Percentiles rank a stretch among this genome's conserved stretches.
Evolutionary conservation across 1,140 invertebrate genomes (phyloP).

Genomic region (Rhagoletis pomonella): DNA sequence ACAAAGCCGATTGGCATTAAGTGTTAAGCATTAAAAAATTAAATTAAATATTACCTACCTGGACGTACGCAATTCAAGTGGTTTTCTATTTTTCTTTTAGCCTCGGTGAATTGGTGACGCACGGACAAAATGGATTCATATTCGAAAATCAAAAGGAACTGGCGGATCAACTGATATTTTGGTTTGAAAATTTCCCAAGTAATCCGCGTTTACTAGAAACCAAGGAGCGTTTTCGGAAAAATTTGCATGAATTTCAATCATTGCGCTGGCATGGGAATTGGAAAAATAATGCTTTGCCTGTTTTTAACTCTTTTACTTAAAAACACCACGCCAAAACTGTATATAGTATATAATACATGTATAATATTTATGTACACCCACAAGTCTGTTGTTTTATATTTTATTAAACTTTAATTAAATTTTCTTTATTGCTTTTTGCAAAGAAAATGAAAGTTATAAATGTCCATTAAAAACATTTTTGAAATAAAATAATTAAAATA

Average conservation of each 20-base stretch:
- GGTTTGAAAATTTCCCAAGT: slow-evolving; percentile 86
- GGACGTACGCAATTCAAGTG: slow-evolving; percentile 41
- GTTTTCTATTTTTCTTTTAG: slow-evolving; percentile 78
- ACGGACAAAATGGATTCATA: slow-evolving; percentile 88
- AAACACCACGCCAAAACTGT: not conserved
- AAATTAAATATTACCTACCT: too few species aligned
- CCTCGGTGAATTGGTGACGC: slow-evolving; percentile 87
- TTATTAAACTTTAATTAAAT: not conserved
- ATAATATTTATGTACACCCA: not conserved
- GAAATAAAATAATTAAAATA: not conserved
- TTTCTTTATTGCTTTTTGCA: not conserved
- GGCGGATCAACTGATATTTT: slow-evolving; percentile 81
- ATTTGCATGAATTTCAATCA: slow-evolving; percentile 82
- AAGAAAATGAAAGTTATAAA: not conserved
- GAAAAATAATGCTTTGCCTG: slow-evolving; percentile 80
- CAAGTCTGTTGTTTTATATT: not conserved
- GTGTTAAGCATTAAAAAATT: too few species aligned
- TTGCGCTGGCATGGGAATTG: slow-evolving; percentile 89
- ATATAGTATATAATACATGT: not conserved
- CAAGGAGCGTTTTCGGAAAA: slow-evolving; percentile 78
- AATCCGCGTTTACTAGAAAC: slow-evolving; percentile 77
- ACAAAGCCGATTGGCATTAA: too few species aligned
- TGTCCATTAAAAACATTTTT: not conserved
- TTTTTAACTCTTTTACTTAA: slow-evolving; percentile 76
- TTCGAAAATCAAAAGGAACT: slow-evolving; percentile 86